Percentiles rank a stretch among this genome's conserved stretches.
Conservation (phyloP, 2,113 vertebrate species). For the Heptranchias perlo region DNA sequence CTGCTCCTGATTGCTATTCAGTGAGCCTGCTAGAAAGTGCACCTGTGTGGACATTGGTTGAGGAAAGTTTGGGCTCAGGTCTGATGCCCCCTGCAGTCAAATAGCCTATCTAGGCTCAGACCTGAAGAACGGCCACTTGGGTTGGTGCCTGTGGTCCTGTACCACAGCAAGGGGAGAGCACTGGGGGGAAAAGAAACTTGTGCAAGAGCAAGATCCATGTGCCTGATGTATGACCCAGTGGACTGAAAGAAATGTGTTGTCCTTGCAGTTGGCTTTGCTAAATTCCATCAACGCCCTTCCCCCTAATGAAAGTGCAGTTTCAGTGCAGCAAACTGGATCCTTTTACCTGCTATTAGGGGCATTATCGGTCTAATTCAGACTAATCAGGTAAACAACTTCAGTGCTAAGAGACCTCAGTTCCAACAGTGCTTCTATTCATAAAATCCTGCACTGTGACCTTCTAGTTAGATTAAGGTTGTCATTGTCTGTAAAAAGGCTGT, state of each 20-base stretch:
- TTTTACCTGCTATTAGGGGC: background rate
- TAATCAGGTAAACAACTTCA: background rate
- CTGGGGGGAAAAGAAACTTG: background rate
- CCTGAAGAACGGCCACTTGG: background rate
- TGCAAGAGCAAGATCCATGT: background rate
- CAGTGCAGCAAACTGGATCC: background rate
- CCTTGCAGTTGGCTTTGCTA: background rate
- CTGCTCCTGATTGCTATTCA: background rate
- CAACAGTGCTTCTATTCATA: background rate
- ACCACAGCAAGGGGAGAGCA: background rate
- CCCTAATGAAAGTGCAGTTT: background rate
- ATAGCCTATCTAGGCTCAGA: background rate
- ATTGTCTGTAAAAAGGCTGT: conserved; percentile 11
- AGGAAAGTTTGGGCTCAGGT: background rate
- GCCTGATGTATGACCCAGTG: background rate
- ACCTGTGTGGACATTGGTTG: background rate
- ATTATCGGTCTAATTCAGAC: background rate
- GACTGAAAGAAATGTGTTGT: background rate
- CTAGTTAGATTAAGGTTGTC: background rate
- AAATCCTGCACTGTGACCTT: background rate
- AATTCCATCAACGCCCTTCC: background rate
- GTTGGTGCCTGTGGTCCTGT: background rate
- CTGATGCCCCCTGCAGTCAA: background rate
- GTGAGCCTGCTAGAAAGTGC: background rate
- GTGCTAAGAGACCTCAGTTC: background rate